Percentiles rank a stretch among this genome's conserved stretches.
Evolutionary conservation across 1,140 invertebrate species (phyloP).

Genomic region (Eufriesea mexicana): DNA sequence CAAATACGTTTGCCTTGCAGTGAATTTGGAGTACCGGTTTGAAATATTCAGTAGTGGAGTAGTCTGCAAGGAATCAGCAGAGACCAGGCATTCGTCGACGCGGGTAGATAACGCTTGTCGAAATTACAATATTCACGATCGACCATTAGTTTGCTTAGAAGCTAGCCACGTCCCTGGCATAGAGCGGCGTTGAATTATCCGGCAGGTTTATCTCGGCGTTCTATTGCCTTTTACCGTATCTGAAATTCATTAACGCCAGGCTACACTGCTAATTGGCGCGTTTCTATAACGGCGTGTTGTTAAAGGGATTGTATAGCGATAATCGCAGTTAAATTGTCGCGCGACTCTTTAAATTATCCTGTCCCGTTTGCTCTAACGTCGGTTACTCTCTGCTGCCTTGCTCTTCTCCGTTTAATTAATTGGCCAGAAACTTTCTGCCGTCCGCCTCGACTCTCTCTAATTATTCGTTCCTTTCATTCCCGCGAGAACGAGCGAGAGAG

Average conservation of each 20-base stretch:
- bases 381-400: slow-evolving; percentile 48
- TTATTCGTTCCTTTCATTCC: slow-evolving; percentile 72
- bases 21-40: no score
- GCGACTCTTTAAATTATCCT: slow-evolving; percentile 62
- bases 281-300: slow-evolving; percentile 60
- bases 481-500: slow-evolving; percentile 12
- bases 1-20: no score
- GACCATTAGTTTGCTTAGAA: slow-evolving; percentile 10
- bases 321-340: slow-evolving; percentile 67
- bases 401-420: slow-evolving; percentile 70
- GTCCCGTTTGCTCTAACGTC: slow-evolving; percentile 52
- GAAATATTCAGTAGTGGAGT: no score
- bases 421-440: slow-evolving; percentile 71
- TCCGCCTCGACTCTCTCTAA: slow-evolving; percentile 57
- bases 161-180: background rate
- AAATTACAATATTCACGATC: background rate
- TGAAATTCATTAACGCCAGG: slow-evolving; percentile 47
- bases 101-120: background rate
- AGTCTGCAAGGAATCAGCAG: no score
- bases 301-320: slow-evolving; percentile 63
- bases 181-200: slow-evolving; percentile 11
- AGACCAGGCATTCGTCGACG: no score
- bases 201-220: slow-evolving; percentile 16
- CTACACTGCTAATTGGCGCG: slow-evolving; percentile 45
- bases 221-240: slow-evolving; percentile 41